These are phyloP conservation scores for Opisthocomus hoazin DNA, from an alignment of 2,113 vertebrate genomes.

Conservation along the genomic window DNA sequence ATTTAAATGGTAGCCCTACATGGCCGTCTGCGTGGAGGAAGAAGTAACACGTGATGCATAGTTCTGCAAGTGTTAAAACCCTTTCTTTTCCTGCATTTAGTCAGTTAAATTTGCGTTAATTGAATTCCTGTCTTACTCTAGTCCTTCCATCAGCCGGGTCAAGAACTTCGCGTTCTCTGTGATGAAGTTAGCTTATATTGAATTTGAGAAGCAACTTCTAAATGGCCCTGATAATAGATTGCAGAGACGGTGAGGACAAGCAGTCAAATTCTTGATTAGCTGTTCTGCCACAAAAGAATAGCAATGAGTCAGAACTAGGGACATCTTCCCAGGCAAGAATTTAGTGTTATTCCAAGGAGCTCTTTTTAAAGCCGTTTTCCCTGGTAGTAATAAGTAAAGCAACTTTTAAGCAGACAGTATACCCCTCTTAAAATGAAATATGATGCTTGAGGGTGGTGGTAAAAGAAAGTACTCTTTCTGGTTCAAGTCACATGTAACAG, in stretches of 20 bases:
- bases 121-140: slow-evolving; percentile 9
- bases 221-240: neutral
- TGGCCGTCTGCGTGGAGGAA: neutral
- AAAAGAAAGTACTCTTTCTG: slow-evolving; percentile 27
- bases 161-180: neutral
- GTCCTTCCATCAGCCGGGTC: neutral
- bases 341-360: neutral
- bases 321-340: neutral
- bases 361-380: neutral
- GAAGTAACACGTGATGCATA: neutral
- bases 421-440: slow-evolving; percentile 18
- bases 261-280: slow-evolving; percentile 28
- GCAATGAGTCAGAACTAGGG: neutral
- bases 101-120: neutral
- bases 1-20: neutral
- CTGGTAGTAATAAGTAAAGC: neutral
- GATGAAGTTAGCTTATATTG: neutral
- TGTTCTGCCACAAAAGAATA: slow-evolving; percentile 10
- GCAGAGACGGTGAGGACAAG: neutral
- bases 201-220: neutral
- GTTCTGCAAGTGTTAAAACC: neutral
- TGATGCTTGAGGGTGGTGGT: neutral
- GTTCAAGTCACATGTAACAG: slow-evolving; percentile 17
- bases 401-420: slow-evolving; percentile 13
- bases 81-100: neutral